Percentiles rank a stretch among this genome's conserved stretches.
phyloP scores from a whole-genome alignment of 2,797 vertebrate species.

The Anolis apletophallus region DNA sequence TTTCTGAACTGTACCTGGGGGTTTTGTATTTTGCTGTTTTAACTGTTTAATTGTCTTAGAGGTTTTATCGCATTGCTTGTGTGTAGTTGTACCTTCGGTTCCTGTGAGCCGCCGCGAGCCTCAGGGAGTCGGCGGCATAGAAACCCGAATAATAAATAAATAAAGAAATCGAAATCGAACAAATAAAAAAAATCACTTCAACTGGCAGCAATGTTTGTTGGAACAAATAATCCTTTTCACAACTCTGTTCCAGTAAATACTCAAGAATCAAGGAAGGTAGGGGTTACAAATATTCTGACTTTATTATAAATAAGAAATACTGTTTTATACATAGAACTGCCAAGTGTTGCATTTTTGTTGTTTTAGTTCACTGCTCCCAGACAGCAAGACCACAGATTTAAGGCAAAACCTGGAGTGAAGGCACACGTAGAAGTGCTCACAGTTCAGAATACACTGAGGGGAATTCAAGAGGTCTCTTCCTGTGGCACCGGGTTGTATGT shows the following conservation, averaged over 20 bases:
- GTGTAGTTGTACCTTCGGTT: too few species aligned
- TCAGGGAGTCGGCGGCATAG: too few species aligned
- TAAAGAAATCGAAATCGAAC: too few species aligned
- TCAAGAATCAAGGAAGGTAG: constrained; percentile 69
- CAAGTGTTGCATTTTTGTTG: constrained; percentile 81
- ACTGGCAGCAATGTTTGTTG: background rate
- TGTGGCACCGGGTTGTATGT: constrained; percentile 48
- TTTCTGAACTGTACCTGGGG: too few species aligned
- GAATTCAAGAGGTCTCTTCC: background rate
- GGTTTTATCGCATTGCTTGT: too few species aligned
- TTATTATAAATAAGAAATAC: constrained; percentile 98
- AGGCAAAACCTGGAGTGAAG: constrained; percentile 78
- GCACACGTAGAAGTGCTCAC: constrained; percentile 72
- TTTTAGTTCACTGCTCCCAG: constrained; percentile 77
- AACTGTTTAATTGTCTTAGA: too few species aligned
- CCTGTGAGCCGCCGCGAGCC: too few species aligned
- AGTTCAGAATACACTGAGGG: constrained; percentile 58
- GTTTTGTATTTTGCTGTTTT: too few species aligned
- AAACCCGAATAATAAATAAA: too few species aligned
- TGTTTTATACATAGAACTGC: constrained; percentile 89
- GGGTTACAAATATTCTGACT: constrained; percentile 90
- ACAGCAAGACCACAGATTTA: constrained; percentile 80
- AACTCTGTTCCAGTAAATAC: constrained; percentile 51
- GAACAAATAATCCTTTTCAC: background rate
- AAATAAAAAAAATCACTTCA: background rate